Evolutionary conservation across 2,113 vertebrate genomes (phyloP), one percentile per base, ranked within the genome.

Genomic region (Xenotilapia leptura): DNA sequence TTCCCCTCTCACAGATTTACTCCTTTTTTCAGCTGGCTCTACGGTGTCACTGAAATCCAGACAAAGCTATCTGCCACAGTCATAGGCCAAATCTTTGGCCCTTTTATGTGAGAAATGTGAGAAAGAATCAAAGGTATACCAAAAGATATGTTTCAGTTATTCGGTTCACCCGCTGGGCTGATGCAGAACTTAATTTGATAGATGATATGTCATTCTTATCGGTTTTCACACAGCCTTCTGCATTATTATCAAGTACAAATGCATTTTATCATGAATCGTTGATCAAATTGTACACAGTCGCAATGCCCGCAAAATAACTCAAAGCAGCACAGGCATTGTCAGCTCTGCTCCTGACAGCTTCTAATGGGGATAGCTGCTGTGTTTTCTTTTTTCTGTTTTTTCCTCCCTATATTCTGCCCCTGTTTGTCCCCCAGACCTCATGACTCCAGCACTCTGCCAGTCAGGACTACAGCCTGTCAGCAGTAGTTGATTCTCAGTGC

Each of bases 371-470:
- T 68, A 75, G 54, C 68, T 87, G 56, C 73, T 84, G 56, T 92
- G 70, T 70, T 70, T 40, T 70, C 3, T 36, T 58, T 4, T 38
- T 36, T 38, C 5, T 65, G 2, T n/a, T 23, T 45, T 86, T 82
- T 11, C 7, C 33, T 3, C 83, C 80, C 86, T 81, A 75, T 87
- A 88, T 82, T 85, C 88, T 94, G 89, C 92, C 92, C 86, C 80
- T 4, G 17, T 73, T 47, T 83, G 86, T 88, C 87, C 84, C 81
- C 85, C 28, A 83, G 92, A 91, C 86, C 87, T 92, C 92, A 91
- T 92, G 94, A 95, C 93, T 85, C 45, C 92, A 94, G 88, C 86
- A 85, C 40, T 89, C 88, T 94, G 93, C 82, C 96, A 94, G 84
- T 95, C 94, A 92, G 68, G 28, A 51, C 86, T 85, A 81, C 83